Evolutionary conservation across 2,888 invertebrate species (phyloP).

Genomic region (Xanthostigma xanthostigma): DNA sequence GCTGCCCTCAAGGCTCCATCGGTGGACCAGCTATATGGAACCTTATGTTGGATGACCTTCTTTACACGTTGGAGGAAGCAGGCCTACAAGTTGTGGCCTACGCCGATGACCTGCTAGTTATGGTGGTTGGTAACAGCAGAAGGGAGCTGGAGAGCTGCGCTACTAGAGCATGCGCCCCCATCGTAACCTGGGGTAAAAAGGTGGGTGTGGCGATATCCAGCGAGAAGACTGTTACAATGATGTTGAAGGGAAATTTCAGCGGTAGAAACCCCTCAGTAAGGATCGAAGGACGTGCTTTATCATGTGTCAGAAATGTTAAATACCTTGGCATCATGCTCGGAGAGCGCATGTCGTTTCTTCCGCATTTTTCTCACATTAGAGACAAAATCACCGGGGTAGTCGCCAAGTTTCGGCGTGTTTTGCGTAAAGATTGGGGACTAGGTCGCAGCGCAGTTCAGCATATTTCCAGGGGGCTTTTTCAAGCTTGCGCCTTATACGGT

Average conservation of each 20-base stretch:
- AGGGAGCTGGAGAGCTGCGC: neutral
- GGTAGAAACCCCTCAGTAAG: neutral
- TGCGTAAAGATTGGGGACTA: neutral
- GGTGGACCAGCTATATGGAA: neutral
- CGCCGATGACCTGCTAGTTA: neutral
- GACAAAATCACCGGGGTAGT: neutral
- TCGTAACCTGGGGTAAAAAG: neutral
- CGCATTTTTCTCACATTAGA: neutral
- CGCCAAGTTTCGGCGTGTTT: neutral
- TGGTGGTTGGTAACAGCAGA: neutral
- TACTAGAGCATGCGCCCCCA: too few species aligned
- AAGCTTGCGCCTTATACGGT: slow-evolving; percentile 3
- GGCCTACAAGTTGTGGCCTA: neutral
- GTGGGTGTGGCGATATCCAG: too few species aligned
- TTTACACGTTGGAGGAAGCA: neutral
- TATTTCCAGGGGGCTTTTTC: neutral
- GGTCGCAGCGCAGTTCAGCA: neutral
- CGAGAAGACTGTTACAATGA: too few species aligned
- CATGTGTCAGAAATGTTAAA: neutral
- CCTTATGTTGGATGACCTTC: neutral
- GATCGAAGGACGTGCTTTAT: neutral
- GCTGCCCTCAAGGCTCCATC: neutral
- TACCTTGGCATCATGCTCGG: neutral
- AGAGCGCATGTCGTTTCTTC: neutral
- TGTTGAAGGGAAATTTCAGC: neutral